Evolutionary conservation across 2,797 vertebrate species (phyloP).

Genomic region (Tapera naevia): DNA sequence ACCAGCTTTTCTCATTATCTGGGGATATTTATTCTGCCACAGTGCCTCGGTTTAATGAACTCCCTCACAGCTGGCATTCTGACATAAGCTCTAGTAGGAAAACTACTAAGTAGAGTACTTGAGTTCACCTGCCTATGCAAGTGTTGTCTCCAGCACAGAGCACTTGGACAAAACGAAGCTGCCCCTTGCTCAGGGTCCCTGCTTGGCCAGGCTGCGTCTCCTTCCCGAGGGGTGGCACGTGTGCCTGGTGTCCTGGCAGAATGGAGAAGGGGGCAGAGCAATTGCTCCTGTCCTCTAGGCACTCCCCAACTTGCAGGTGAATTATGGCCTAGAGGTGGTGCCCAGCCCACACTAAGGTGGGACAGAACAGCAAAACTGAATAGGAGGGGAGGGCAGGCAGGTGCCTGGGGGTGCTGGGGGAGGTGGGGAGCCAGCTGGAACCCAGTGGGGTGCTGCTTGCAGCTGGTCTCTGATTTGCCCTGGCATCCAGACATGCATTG

Average conservation of each 20-base stretch:
- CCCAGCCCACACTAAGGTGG: not conserved
- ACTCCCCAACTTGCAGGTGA: not conserved
- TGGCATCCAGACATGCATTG: rapidly evolving
- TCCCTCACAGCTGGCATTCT: conserved; percentile 51
- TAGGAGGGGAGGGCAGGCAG: not conserved
- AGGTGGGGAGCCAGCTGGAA: not conserved
- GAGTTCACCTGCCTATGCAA: not conserved
- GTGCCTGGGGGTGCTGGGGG: not conserved
- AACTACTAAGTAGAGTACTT: not conserved
- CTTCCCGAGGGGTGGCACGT: not conserved
- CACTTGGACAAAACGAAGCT: not conserved
- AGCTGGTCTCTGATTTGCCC: not conserved
- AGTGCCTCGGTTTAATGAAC: conserved; percentile 59
- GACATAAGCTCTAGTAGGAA: not conserved
- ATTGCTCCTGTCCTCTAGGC: not conserved
- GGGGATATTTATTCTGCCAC: conserved; percentile 58
- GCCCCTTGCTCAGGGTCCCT: not conserved
- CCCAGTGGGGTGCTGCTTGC: rapidly evolving
- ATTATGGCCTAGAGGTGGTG: not conserved
- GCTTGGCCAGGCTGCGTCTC: not conserved
- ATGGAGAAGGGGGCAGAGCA: not conserved
- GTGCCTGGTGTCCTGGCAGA: not conserved
- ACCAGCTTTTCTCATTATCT: conserved; percentile 44
- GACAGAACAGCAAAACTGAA: not conserved
- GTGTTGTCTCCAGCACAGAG: not conserved